These are phyloP conservation scores for Dinocampus coccinellae DNA, from an alignment of 2,888 invertebrate species.

Conservation along the genomic window DNA sequence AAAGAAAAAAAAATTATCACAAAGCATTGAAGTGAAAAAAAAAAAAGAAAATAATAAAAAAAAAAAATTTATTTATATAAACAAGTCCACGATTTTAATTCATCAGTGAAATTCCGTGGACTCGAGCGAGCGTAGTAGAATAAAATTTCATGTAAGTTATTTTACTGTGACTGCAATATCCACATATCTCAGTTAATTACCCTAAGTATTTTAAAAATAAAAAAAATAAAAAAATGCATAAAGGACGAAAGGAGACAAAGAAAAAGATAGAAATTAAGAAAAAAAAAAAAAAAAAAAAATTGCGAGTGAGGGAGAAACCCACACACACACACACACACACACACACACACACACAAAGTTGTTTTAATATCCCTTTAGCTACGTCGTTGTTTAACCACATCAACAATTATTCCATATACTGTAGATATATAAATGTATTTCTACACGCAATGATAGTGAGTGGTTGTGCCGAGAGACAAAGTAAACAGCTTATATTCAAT, in stretches of 20 bases:
- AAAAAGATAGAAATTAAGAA: not conserved
- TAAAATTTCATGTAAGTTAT: conserved; percentile 23
- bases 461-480: not conserved
- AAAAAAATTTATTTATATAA: too few relatives aligned
- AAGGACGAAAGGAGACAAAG: not conserved
- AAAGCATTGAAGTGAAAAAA: not conserved
- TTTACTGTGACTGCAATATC: conserved; percentile 25
- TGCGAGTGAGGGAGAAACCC: too few relatives aligned
- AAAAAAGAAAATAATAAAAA: too few relatives aligned
- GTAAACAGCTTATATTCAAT: conserved; percentile 21
- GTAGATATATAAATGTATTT: conserved; percentile 21
- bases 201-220: conserved; percentile 21
- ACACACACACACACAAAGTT: too few relatives aligned
- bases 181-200: conserved; percentile 34
- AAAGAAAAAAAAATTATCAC: too few relatives aligned
- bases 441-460: not conserved
- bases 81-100: conserved; percentile 19
- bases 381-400: conserved; percentile 35
- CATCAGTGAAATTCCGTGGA: conserved; percentile 32
- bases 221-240: too few relatives aligned
- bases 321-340: too few relatives aligned
- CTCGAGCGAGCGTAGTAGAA: conserved; percentile 28
- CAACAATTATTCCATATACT: conserved; percentile 44
- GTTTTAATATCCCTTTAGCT: not conserved
- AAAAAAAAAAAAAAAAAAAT: too few relatives aligned